Evolutionary conservation across 2,888 invertebrate genomes (phyloP).

Genomic region (Cynaeus angustus): DNA sequence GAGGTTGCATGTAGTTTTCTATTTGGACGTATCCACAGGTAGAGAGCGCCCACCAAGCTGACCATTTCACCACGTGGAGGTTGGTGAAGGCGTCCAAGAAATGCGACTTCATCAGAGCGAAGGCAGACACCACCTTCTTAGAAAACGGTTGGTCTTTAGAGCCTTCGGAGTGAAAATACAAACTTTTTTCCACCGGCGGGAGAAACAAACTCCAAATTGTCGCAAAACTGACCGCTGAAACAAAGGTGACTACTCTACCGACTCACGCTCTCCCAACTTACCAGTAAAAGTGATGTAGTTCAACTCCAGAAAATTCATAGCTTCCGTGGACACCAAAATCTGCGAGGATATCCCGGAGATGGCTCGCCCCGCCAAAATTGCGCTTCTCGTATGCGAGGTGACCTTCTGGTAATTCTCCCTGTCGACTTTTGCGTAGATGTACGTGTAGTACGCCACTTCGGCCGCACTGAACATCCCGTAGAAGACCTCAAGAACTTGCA

Average conservation of each 20-base stretch:
- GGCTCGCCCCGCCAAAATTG: conserved; percentile 84
- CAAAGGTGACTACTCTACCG: background rate
- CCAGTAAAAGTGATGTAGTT: conserved; percentile 85
- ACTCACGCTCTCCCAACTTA: too few relatives aligned
- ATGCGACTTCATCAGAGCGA: conserved; percentile 74
- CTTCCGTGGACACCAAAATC: conserved; percentile 77
- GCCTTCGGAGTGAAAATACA: conserved; percentile 80
- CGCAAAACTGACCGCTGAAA: conserved; percentile 80
- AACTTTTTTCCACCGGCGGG: conserved; percentile 81
- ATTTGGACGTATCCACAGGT: conserved; percentile 82
- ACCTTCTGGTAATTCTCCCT: conserved; percentile 84
- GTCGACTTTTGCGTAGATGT: conserved; percentile 92
- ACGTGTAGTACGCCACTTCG: conserved; percentile 93
- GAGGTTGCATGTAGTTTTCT: conserved; percentile 84
- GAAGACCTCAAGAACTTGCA: conserved; percentile 78
- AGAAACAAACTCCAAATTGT: conserved; percentile 81
- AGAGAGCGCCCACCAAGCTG: conserved; percentile 83
- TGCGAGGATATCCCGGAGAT: conserved; percentile 83
- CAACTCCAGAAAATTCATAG: conserved; percentile 82
- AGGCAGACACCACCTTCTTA: conserved; percentile 68
- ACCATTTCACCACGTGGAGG: conserved; percentile 79
- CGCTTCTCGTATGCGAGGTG: conserved; percentile 87
- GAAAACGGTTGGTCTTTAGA: conserved; percentile 14
- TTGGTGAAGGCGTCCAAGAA: conserved; percentile 75
- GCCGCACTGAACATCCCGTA: conserved; percentile 90